Evolutionary conservation across 2,888 invertebrate genomes (phyloP), one percentile per base, ranked within the genome.

Genomic region (Ormyrus nitidulus): DNA sequence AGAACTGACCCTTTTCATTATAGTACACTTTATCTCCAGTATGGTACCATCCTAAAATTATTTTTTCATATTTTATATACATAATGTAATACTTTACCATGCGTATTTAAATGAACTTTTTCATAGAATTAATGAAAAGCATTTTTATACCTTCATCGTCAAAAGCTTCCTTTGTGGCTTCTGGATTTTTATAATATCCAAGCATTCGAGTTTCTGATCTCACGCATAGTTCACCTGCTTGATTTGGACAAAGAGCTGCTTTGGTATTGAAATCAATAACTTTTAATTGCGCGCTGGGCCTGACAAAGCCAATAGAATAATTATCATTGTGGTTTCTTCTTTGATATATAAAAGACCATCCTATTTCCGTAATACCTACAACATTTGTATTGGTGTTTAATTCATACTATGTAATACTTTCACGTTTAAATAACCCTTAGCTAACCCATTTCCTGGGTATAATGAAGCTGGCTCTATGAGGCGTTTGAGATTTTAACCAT

Each of bases 151-250:
- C 93, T 54, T 93, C 92, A 0, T 87, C 81, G 65, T 91, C 91
- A 5, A 93, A 87, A 4, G 91, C 91, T 58, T 91, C 91, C 59
- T 87, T 87, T 0, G 93, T 93, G 2, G 92, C 93, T 81, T 91
- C 87, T 13, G 91, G 91, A 84, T 93, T 92, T 75, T 92, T 92
- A 61, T 91, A 90, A 85, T 94, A 94, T 0, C 92, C 92, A 19
- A 90, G 90, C 92, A 92, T 93, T 0, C 92, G 85, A 0, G 13
- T 56, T 0, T 2, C 0, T 0, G 82, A 6, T 68, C 84, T 87
- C 0, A 74, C 4, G 9, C 77, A 84, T 1, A 86, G 3, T 53
- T 87, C 87, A 0, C 87, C 89, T 0, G 59, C 61, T 46, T 88
- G 62, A 66, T 88, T 87, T 0, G 87, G 84, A 0, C 86, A 87